Base-by-base conservation (phyloP, 2,797 vertebrate genomes). In the Euthynnus affinis region DNA sequence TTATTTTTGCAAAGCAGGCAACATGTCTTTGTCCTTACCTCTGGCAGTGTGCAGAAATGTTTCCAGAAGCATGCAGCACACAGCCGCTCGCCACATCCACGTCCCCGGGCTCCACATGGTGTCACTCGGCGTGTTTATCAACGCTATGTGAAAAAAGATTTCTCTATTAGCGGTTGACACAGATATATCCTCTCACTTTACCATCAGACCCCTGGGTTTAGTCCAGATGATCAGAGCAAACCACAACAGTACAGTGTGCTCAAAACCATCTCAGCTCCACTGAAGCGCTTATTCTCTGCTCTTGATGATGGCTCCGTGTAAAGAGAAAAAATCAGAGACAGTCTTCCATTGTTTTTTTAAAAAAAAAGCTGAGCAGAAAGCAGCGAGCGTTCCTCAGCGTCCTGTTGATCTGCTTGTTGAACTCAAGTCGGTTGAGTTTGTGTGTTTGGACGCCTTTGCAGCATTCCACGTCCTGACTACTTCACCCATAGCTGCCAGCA, bases 21-120 rank as follows among this genome's bases (percentile, higher is more conserved):
- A 4, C 1, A 13, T 8, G 15, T 64, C 62, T 60, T 56, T 22
- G 63, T 84, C 89, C 80, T 84, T 84, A 96, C 95, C 95, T 92
- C 74, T 37, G 29, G 86, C 88, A 10, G 66, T 23, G 80, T 71
- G 91, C 56, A 89, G 69, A 2, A 89, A 48, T 14, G 89, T 79
- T 57, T 90, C 66, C 77, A 95, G 78, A 0, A 95, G 46, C 83
- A 90, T 2, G 83, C 82, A 95, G 80, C 87, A 87, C 53, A 94
- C 51, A 20, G 90, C 85, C 4, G 87, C 84, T 69, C 84, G 40
- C 58, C 82, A 89, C 70, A 63, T 52, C 77, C 83, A 77, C 52
- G 71, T 79, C 86, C 84, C 69, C 32, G 76, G 72, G 52, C 34
- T 90, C 90, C 92, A 82, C 95, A 95, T 96, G 79, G 57, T 81